Conservation (phyloP, 1,140 invertebrate genomes). For the Lucilia sericata region DNA sequence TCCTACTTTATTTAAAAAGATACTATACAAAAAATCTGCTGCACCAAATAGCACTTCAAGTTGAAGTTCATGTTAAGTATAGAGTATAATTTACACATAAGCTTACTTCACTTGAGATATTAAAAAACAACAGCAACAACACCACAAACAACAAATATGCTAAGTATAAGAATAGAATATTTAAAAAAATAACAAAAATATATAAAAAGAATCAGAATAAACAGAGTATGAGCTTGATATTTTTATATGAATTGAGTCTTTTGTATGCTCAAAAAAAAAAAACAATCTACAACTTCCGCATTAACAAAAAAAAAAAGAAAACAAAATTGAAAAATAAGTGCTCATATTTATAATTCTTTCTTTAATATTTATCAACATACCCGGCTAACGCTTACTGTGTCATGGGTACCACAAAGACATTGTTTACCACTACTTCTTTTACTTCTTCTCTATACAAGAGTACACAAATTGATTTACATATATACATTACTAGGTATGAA, state of each 20-base stretch:
- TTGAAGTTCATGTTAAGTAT: conserved; percentile 35
- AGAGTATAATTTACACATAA: conserved; percentile 38
- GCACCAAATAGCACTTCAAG: conserved; percentile 30
- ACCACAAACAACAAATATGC: no score
- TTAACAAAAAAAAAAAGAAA: conserved; percentile 29
- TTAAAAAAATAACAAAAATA: background rate
- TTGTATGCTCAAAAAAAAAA: background rate
- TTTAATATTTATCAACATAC: background rate
- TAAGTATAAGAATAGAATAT: conserved; percentile 18
- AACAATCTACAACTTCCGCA: conserved; percentile 35
- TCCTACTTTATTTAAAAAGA: background rate
- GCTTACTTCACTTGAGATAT: conserved; percentile 8
- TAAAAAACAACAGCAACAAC: background rate
- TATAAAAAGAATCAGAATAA: background rate
- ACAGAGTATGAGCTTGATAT: background rate
- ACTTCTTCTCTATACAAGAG: background rate
- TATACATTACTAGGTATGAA: background rate
- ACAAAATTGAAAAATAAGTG: conserved; percentile 5
- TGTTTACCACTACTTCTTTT: background rate
- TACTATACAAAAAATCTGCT: background rate
- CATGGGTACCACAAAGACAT: conserved; percentile 19
- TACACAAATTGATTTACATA: background rate
- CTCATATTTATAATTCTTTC: conserved; percentile 21
- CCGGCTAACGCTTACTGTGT: background rate
- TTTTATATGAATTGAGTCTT: conserved; percentile 27